Conservation (phyloP, 2,888 invertebrate genomes). For the Celastrina argiolus region DNA sequence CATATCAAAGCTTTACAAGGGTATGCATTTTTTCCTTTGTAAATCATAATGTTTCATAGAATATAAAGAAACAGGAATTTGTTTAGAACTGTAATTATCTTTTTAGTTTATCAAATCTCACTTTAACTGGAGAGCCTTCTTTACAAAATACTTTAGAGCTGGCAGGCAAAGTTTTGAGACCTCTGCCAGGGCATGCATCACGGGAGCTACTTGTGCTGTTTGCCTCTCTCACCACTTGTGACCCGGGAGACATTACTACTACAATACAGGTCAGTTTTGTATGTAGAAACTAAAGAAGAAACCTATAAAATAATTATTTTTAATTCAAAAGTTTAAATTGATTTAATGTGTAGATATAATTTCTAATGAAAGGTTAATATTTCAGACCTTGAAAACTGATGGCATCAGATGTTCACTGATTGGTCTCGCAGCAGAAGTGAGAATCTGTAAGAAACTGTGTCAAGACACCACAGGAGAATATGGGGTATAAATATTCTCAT, state of each 20-base stretch:
- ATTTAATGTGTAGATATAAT: too few relatives aligned
- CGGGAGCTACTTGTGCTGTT: conserved; percentile 94
- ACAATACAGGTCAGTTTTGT: conserved; percentile 76
- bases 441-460: conserved; percentile 91
- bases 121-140: conserved; percentile 94
- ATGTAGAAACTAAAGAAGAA: background rate
- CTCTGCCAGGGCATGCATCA: conserved; percentile 96
- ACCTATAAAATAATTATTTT: too few relatives aligned
- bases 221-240: conserved; percentile 97
- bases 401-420: conserved; percentile 96
- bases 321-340: too few relatives aligned
- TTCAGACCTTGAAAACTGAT: conserved; percentile 83
- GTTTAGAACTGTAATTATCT: background rate
- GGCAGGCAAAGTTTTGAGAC: conserved; percentile 88
- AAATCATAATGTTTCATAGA: too few relatives aligned
- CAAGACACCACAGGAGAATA: conserved; percentile 92
- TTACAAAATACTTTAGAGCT: conserved; percentile 96
- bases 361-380: conserved; percentile 32
- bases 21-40: conserved; percentile 58
- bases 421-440: conserved; percentile 96
- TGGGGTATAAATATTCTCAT: conserved; percentile 67
- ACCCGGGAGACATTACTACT: conserved; percentile 93
- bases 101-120: conserved; percentile 77
- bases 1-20: conserved; percentile 84
- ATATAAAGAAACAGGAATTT: background rate